phyloP scores from a whole-genome alignment of 2,113 vertebrate genomes.

The Hucho hucho region DNA sequence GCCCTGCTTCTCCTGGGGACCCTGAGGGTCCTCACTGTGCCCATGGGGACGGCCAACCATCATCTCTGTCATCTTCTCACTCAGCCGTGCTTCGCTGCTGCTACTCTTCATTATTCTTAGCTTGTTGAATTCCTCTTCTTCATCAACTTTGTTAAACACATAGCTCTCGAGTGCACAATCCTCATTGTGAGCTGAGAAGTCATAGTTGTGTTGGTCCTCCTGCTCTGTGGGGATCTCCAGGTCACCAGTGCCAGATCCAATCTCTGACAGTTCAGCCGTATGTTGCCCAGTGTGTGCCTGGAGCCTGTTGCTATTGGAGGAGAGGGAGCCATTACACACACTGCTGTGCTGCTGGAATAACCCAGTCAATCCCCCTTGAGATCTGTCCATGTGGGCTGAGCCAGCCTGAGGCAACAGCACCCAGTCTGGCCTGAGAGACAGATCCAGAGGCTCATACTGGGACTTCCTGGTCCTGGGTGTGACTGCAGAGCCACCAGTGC shows the following conservation, averaged over 20 bases:
- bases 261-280: constrained; percentile 71
- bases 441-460: constrained; percentile 89
- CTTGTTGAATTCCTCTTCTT: constrained; percentile 46
- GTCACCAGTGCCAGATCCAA: constrained; percentile 74
- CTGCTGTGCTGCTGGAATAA: constrained; percentile 69
- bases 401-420: constrained; percentile 47
- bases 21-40: constrained; percentile 21
- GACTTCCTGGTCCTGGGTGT: constrained; percentile 83
- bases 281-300: constrained; percentile 66
- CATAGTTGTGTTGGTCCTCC: constrained; percentile 72
- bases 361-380: constrained; percentile 61
- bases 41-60: constrained; percentile 13
- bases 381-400: constrained; percentile 56
- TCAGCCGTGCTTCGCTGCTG: constrained; percentile 8
- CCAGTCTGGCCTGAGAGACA: constrained; percentile 84
- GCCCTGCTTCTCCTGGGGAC: constrained; percentile 76
- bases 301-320: constrained; percentile 58
- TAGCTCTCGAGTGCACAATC: constrained; percentile 71
- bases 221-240: constrained; percentile 80
- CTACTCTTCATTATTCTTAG: constrained; percentile 57
- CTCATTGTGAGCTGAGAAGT: constrained; percentile 65
- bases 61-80: not conserved
- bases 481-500: constrained; percentile 27
- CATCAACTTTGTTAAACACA: constrained; percentile 38
- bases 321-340: constrained; percentile 70